Conservation (phyloP, 1,140 invertebrate species). For the Planococcus citri region DNA sequence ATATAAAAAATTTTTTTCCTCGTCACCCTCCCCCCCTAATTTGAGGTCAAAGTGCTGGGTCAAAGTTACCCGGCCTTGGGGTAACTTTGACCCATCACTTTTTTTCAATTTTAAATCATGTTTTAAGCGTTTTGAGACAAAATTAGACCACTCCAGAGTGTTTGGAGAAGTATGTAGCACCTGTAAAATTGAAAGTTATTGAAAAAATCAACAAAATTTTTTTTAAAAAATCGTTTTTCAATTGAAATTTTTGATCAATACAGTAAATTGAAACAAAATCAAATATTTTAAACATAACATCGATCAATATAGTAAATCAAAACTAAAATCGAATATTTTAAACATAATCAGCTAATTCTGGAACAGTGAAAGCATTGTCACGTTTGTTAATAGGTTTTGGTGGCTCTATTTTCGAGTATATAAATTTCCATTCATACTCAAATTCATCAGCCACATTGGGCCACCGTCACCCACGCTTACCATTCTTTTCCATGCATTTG, state of each 20-base stretch:
- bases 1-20: constrained; percentile 14
- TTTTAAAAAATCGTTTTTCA: no score
- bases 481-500: constrained; percentile 15
- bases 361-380: neutral
- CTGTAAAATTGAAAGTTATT: neutral
- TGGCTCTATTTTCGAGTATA: neutral
- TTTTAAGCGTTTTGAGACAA: constrained; percentile 12
- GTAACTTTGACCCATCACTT: constrained; percentile 21
- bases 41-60: neutral
- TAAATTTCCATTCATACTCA: constrained; percentile 9
- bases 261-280: no score
- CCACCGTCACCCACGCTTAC: constrained; percentile 7
- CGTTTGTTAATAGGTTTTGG: neutral
- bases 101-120: neutral
- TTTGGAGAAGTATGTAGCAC: neutral
- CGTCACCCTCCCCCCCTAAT: neutral
- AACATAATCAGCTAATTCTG: constrained; percentile 11
- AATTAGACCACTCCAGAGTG: neutral
- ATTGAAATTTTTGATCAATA: no score
- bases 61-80: constrained; percentile 20
- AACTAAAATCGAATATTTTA: no score
- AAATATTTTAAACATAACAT: no score
- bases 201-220: no score
- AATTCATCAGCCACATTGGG: neutral
- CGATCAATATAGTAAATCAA: no score